A percentile compares a stretch with the other conserved stretches of the same genome.
phyloP scores from a whole-genome alignment of 2,797 vertebrate species.

The Pelodytes ibericus region DNA sequence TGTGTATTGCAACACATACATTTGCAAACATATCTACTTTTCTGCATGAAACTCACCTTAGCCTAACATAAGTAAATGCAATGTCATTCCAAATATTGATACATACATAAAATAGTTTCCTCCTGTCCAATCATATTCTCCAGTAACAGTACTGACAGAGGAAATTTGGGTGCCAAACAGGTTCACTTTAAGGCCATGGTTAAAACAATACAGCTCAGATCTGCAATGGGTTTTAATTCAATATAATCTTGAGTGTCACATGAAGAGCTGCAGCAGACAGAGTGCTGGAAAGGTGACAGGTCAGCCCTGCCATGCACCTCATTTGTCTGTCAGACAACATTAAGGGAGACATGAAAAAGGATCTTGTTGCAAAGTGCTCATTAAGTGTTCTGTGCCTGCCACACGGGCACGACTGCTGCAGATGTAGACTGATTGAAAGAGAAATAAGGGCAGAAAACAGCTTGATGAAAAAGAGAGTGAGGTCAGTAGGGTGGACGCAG shows the following conservation, averaged over 20 bases:
- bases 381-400: slow-evolving; percentile 48
- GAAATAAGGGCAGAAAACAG: slow-evolving; percentile 51
- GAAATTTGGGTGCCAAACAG: too few species aligned
- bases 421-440: slow-evolving; percentile 49
- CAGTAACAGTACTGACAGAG: too few species aligned
- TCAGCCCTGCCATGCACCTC: slow-evolving; percentile 38
- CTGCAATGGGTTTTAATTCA: not conserved
- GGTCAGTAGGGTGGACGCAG: slow-evolving; percentile 40
- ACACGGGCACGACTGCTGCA: slow-evolving; percentile 27
- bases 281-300: slow-evolving; percentile 33
- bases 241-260: slow-evolving; percentile 31
- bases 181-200: not conserved
- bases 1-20: too few species aligned
- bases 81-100: too few species aligned
- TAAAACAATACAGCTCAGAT: slow-evolving; percentile 15
- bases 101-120: too few species aligned
- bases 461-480: slow-evolving; percentile 44
- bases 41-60: too few species aligned
- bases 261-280: slow-evolving; percentile 13
- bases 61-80: too few species aligned
- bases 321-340: slow-evolving; percentile 54
- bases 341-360: slow-evolving; percentile 38
- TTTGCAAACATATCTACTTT: too few species aligned
- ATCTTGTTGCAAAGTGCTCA: slow-evolving; percentile 50
- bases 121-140: too few species aligned